Base-by-base conservation (phyloP, 2,888 invertebrate genomes). In the Tillus elongatus region DNA sequence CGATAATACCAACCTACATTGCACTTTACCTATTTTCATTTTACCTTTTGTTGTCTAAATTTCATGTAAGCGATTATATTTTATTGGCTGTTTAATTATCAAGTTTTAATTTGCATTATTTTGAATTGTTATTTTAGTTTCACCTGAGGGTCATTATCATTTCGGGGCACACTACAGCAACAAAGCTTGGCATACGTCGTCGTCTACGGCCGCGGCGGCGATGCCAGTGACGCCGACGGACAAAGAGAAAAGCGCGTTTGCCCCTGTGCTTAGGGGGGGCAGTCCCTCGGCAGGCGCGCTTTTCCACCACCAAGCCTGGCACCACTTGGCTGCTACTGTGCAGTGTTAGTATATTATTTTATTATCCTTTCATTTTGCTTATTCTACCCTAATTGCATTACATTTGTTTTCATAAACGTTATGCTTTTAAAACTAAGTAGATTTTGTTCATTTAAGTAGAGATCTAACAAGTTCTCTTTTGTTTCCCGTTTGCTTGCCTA, bases 331-430 rank as follows among this genome's bases (percentile, higher is more conserved):
- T 39, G 68, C 74, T 19, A 14, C 35, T 54, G 76, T 75, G 56
- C 75, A 76, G 63, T 75, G 75, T 75, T 75, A 75, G 75, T 75
- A 73, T 71, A 58, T 64, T 60, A 59, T 56, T 56, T 59, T 57
- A 56, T 57, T 60, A 57, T 56, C 53, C 44, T 56, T 52, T 53
- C 51, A 49, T 52, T 56, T 52, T 52, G 48, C 50, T 51, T 51
- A 37, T 46, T 43, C 51, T 42, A 42, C 48, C 35, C 55, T 58
- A 58, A 57, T 56, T 58, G 53, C 49, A 51, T 57, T 56, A 55
- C 53, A 54, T 57, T 55, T 57, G 56, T 56, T 58, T 56, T 55
- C 54, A 53, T 57, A 57, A 59, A 52, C 56, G 57, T 50, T 54
- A 48, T 47, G 53, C 54, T 53, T 55, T 57, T 54, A 53, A 54